These are phyloP conservation scores for Mastacembelus armatus DNA, from an alignment of 2,797 vertebrate genomes.

Conservation along the genomic window DNA sequence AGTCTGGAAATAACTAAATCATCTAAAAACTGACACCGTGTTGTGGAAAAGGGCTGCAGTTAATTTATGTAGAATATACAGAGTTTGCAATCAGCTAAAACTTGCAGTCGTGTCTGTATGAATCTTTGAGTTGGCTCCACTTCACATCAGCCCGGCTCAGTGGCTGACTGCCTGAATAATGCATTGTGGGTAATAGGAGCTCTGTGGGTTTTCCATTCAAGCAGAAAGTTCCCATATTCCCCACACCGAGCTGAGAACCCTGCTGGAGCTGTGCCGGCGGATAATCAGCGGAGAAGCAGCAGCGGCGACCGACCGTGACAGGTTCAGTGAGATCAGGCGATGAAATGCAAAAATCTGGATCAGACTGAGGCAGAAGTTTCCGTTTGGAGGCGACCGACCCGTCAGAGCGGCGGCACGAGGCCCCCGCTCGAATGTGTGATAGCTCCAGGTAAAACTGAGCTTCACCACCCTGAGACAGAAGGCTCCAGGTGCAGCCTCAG, in stretches of 20 bases:
- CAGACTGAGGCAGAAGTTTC: background rate
- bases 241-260: conserved; percentile 16
- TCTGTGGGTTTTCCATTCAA: conserved; percentile 35
- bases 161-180: conserved; percentile 33
- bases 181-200: conserved; percentile 53
- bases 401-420: no score
- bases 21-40: no score
- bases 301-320: background rate
- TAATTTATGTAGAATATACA: no score
- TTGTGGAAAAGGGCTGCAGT: no score
- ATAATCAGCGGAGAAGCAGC: conserved; percentile 1
- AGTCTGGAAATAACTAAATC: no score
- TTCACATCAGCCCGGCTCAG: conserved; percentile 1
- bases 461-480: no score
- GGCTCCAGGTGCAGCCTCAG: no score
- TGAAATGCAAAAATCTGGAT: background rate
- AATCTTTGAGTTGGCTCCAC: background rate
- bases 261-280: background rate
- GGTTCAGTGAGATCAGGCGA: conserved; percentile 13
- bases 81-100: conserved; percentile 27
- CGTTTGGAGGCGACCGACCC: background rate
- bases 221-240: conserved; percentile 41
- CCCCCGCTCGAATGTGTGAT: no score
- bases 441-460: no score
- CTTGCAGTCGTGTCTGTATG: background rate